phyloP scores from a whole-genome alignment of 2,113 vertebrate species.

The Chloropsis cyanopogon region DNA sequence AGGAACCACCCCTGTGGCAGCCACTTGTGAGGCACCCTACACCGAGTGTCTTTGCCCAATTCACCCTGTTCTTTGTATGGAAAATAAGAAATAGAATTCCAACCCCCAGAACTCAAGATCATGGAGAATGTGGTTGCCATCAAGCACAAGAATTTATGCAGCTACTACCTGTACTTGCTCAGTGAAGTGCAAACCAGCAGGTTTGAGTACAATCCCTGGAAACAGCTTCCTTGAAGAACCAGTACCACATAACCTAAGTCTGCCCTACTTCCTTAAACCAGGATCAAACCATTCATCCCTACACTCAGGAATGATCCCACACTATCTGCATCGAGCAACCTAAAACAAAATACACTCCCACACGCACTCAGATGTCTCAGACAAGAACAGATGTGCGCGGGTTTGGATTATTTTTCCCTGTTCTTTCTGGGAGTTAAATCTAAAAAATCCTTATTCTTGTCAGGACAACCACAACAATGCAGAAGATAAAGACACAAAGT shows the following conservation, averaged over 20 bases:
- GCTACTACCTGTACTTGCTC: background rate
- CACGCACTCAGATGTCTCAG: background rate
- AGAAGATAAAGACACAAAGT: background rate
- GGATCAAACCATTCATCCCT: background rate
- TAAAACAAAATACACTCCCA: background rate
- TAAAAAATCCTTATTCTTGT: background rate
- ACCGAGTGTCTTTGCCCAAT: background rate
- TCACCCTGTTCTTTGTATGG: background rate
- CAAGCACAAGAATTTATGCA: background rate
- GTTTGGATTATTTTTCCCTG: background rate
- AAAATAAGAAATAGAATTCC: background rate
- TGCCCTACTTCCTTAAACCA: background rate
- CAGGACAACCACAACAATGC: background rate
- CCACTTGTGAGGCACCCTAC: background rate
- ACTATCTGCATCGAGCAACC: background rate
- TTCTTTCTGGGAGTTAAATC: background rate
- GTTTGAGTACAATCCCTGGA: background rate
- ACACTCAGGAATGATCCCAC: background rate
- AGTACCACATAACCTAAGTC: background rate
- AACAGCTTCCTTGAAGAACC: conserved; percentile 25
- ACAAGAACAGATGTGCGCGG: background rate
- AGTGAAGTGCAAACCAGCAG: background rate
- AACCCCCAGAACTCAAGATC: background rate
- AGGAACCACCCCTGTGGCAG: background rate
- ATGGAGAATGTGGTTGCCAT: background rate